Conservation (phyloP, 2,797 vertebrate species). For the Tinamus major region DNA sequence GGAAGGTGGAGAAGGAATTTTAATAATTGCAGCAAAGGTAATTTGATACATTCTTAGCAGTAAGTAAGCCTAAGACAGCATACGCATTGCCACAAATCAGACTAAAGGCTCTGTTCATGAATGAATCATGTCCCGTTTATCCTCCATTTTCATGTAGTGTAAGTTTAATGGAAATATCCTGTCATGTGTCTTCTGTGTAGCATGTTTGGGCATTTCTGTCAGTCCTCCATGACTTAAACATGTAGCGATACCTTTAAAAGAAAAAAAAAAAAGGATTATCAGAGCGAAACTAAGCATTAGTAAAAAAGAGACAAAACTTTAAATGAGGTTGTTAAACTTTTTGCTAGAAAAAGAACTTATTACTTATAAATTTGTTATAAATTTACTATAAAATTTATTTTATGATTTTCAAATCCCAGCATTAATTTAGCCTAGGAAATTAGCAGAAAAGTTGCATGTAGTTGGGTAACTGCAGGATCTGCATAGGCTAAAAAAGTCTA, state of each 20-base stretch:
- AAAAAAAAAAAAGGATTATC: neutral
- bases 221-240: neutral
- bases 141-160: slow-evolving; percentile 43
- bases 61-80: slow-evolving; percentile 58
- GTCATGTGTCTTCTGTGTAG: slow-evolving; percentile 10
- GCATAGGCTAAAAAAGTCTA: neutral
- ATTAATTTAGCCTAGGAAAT: neutral
- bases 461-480: neutral
- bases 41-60: slow-evolving; percentile 72
- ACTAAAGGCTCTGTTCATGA: slow-evolving; percentile 57
- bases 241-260: neutral
- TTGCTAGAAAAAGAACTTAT: neutral
- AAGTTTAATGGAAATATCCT: slow-evolving; percentile 66
- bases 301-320: neutral
- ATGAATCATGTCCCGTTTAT: slow-evolving; percentile 63
- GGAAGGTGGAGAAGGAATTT: slow-evolving; percentile 69
- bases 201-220: neutral
- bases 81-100: slow-evolving; percentile 58
- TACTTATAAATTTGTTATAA: neutral
- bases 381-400: neutral
- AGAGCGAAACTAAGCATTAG: neutral
- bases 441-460: neutral
- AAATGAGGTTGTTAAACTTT: neutral
- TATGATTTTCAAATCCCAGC: neutral
- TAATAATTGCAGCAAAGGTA: slow-evolving; percentile 67